Percentiles rank a stretch among this genome's conserved stretches.
Conservation (phyloP, 2,888 invertebrate species). For the Phyllotreta striolata region DNA sequence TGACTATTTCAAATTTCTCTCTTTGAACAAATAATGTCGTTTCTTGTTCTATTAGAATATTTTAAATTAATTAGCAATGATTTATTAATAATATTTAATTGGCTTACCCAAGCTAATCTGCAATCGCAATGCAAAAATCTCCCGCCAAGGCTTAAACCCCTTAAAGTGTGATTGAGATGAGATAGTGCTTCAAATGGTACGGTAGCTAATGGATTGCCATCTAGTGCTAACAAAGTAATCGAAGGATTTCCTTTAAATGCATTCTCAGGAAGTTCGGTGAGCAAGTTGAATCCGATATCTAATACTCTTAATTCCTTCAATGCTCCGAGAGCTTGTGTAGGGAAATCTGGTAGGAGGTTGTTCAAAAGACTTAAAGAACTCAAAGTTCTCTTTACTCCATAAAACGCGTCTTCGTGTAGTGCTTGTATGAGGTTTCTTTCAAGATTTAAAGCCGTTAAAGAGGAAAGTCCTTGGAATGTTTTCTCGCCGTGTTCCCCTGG, state of each 20-base stretch:
- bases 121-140: slow-evolving; percentile 90
- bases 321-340: slow-evolving; percentile 79
- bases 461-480: slow-evolving; percentile 79
- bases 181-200: slow-evolving; percentile 81
- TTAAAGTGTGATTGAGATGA: slow-evolving; percentile 81
- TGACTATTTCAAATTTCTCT: background rate
- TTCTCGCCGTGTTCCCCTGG: slow-evolving; percentile 71
- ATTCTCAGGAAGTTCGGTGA: slow-evolving; percentile 80
- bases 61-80: slow-evolving; percentile 3
- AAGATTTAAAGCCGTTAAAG: slow-evolving; percentile 85
- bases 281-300: slow-evolving; percentile 90
- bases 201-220: slow-evolving; percentile 88
- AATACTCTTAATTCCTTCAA: slow-evolving; percentile 84
- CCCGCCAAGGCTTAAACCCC: slow-evolving; percentile 88
- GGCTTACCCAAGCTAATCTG: slow-evolving; percentile 79
- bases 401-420: slow-evolving; percentile 78
- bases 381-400: slow-evolving; percentile 80
- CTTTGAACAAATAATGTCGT: too few relatives aligned
- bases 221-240: slow-evolving; percentile 85
- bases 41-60: background rate
- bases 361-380: slow-evolving; percentile 90
- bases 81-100: background rate
- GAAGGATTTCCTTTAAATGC: slow-evolving; percentile 85
- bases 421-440: slow-evolving; percentile 87
- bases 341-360: slow-evolving; percentile 88